Base-by-base conservation (phyloP, 1,140 invertebrate species). In the Teleopsis dalmanni region DNA sequence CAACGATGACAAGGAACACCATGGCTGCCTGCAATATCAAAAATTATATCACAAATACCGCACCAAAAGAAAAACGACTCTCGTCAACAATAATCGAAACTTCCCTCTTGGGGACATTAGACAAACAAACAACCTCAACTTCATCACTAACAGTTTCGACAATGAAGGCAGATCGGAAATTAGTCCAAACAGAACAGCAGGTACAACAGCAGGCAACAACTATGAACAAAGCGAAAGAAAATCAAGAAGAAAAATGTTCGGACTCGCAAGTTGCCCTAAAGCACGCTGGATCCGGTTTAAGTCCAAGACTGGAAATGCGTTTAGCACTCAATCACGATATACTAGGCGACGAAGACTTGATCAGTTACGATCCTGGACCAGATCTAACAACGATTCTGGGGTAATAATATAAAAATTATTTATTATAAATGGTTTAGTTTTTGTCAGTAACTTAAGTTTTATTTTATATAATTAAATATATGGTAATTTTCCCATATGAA, bases 291-390 rank as follows among this genome's bases (percentile, higher is more conserved):
- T 68, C 67, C 58, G 63, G 63, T 33, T 57, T 79, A 72, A 78
- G 73, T 62, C 78, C 78, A 56, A 75, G 75, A 47, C 75, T 78
- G 62, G 78, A 79, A 72, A 79, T 79, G 78, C 72, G 78, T 18
- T 71, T 79, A 57, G 78, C 77, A 4, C 69, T 79, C 66, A 71
- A 71, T 45, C 63, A 70, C 67, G 68, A 71, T 55, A 71, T 71
- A 27, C 56, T 71, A 48, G 68, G 68, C 55, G 68, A 71, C 68
- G 68, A 71, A 65, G 68, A 71, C 58, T 70, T 71, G 58, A 70
- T 71, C 45, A 63, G 60, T 48, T 71, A 70, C 65, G 62, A 68
- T 60, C 68, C 68, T 70, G 68, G 68, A 56, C 68, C 68, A 37
- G 66, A 70, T 63, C 63, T 71, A 59, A 66, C 65, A 60, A 64